Evolutionary conservation across 1,140 invertebrate genomes (phyloP).

Genomic region (Zaprionus nigranus): DNA sequence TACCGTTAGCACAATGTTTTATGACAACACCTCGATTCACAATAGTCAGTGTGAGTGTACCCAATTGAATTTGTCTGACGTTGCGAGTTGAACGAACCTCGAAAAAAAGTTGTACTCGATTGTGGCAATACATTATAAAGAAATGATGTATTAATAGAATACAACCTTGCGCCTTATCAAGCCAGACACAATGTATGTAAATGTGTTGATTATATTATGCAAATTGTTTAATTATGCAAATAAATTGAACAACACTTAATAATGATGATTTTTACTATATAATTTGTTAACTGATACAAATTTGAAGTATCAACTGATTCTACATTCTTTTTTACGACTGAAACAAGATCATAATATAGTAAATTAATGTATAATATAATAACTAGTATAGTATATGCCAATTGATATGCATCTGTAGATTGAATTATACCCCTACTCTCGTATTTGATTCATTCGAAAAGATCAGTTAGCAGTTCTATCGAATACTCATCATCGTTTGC

Average conservation of each 20-base stretch:
- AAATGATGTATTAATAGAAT: slow-evolving; percentile 18
- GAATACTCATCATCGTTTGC: background rate
- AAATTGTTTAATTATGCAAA: background rate
- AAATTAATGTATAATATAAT: background rate
- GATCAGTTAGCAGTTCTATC: slow-evolving; percentile 1
- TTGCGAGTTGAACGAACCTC: slow-evolving; percentile 66
- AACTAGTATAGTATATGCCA: too few species aligned
- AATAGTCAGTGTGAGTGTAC: background rate
- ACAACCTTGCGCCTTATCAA: slow-evolving; percentile 31
- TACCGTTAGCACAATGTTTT: slow-evolving; percentile 59
- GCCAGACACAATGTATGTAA: background rate
- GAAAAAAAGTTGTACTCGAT: slow-evolving; percentile 57
- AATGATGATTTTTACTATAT: background rate
- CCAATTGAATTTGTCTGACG: slow-evolving; percentile 59
- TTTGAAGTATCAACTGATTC: too few species aligned
- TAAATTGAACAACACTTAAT: background rate
- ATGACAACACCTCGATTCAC: slow-evolving; percentile 35
- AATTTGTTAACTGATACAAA: background rate
- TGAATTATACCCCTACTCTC: background rate
- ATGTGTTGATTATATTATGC: background rate
- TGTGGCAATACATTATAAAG: slow-evolving; percentile 48
- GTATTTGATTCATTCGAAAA: background rate
- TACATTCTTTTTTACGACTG: too few species aligned
- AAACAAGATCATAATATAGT: too few species aligned
- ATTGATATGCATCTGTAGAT: too few species aligned